These are phyloP conservation scores for Euclidia mi DNA, from an alignment of 2,888 invertebrate genomes.

Conservation along the genomic window DNA sequence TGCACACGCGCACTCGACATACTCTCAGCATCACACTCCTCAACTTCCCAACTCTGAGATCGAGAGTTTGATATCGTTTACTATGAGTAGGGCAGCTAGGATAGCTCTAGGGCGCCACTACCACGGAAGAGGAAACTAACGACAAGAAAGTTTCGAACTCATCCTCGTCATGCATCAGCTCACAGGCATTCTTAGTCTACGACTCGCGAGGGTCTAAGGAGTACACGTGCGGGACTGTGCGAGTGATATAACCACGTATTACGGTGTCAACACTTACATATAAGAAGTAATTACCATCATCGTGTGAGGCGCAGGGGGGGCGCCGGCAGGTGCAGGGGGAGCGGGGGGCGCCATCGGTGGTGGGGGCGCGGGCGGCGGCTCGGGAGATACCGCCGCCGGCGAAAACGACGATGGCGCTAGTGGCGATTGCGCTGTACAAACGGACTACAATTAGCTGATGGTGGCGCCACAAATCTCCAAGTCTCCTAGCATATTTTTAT, in stretches of 20 bases:
- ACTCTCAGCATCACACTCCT: constrained; percentile 89
- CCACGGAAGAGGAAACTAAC: constrained; percentile 61
- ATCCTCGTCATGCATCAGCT: constrained; percentile 72
- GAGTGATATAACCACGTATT: constrained; percentile 87
- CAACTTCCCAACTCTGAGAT: constrained; percentile 89
- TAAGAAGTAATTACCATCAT: constrained; percentile 90
- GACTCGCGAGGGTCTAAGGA: constrained; percentile 60
- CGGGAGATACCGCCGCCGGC: constrained; percentile 89
- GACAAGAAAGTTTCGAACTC: constrained; percentile 50
- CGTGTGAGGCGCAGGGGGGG: constrained; percentile 86
- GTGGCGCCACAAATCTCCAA: neutral
- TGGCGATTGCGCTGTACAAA: constrained; percentile 85
- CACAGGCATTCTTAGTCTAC: constrained; percentile 64
- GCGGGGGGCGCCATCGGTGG: constrained; percentile 81
- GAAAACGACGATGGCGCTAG: constrained; percentile 90
- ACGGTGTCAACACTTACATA: constrained; percentile 90
- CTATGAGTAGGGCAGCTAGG: constrained; percentile 75
- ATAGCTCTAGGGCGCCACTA: constrained; percentile 63
- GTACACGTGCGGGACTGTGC: constrained; percentile 84
- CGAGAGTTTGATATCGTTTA: constrained; percentile 86
- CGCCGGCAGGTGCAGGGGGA: constrained; percentile 80
- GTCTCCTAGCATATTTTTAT: too few species aligned
- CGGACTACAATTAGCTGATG: neutral
- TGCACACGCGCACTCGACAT: constrained; percentile 90
- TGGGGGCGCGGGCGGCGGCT: constrained; percentile 90